phyloP scores from a whole-genome alignment of 1,140 invertebrate species.

The Drosophila baimaii region DNA sequence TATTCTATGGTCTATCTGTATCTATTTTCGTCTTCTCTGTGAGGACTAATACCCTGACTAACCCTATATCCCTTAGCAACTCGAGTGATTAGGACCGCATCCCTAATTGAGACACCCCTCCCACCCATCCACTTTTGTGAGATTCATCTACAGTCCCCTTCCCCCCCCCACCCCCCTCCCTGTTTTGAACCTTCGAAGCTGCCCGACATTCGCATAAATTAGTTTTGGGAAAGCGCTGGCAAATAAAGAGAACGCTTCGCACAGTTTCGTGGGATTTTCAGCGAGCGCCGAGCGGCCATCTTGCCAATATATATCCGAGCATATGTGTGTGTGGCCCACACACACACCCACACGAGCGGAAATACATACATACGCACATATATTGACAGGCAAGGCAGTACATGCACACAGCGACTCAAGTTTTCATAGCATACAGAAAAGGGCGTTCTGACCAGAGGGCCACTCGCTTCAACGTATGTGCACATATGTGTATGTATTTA shows the following conservation, averaged over 20 bases:
- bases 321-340: slow-evolving; percentile 31
- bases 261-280: slow-evolving; percentile 30
- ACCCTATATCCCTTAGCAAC: slow-evolving; percentile 8
- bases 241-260: slow-evolving; percentile 57
- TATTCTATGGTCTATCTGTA: not conserved
- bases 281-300: slow-evolving; percentile 56
- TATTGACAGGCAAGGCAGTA: slow-evolving; percentile 28
- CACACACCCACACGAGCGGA: not conserved
- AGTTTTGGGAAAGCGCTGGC: slow-evolving; percentile 70
- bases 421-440: slow-evolving; percentile 49
- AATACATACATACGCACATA: not conserved
- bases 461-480: not conserved
- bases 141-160: too few relatives aligned
- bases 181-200: not conserved
- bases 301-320: slow-evolving; percentile 57
- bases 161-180: not conserved
- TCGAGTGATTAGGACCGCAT: slow-evolving; percentile 25
- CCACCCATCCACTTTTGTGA: not conserved
- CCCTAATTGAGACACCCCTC: slow-evolving; percentile 10
- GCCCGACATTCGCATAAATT: slow-evolving; percentile 67
- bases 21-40: not conserved
- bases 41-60: too few relatives aligned
- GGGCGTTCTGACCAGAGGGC: slow-evolving; percentile 46
- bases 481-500: not conserved
- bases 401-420: slow-evolving; percentile 15